phyloP scores from a whole-genome alignment of 2,113 vertebrate species.

The Colossoma macropomum region DNA sequence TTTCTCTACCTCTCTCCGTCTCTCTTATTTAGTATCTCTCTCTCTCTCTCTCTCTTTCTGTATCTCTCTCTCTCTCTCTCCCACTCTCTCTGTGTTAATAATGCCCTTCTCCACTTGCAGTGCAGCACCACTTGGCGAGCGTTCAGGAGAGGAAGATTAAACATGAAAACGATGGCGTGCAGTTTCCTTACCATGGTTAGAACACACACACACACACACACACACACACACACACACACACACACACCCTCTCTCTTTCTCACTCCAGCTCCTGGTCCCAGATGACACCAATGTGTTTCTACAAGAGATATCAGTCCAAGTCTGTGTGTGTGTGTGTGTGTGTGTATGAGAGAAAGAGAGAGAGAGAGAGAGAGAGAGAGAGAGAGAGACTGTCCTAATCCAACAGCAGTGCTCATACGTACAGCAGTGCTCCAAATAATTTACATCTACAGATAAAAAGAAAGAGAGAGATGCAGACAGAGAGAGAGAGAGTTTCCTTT shows the following conservation, averaged over 20 bases:
- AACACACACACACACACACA: slow-evolving; percentile 24
- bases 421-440: no score
- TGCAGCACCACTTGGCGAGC: slow-evolving; percentile 83
- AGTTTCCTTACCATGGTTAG: slow-evolving; percentile 79
- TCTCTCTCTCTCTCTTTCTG: slow-evolving; percentile 40
- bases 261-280: slow-evolving; percentile 63
- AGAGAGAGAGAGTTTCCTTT: no score
- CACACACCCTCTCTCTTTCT: slow-evolving; percentile 54
- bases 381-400: no score
- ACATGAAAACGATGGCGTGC: slow-evolving; percentile 82
- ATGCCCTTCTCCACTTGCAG: slow-evolving; percentile 80
- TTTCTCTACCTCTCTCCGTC: no score
- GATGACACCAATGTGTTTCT: slow-evolving; percentile 82
- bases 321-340: slow-evolving; percentile 58
- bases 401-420: no score
- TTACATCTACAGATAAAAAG: no score
- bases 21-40: background rate
- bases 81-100: slow-evolving; percentile 71
- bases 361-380: background rate
- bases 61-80: slow-evolving; percentile 34
- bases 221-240: slow-evolving; percentile 37
- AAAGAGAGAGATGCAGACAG: no score
- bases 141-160: slow-evolving; percentile 85
- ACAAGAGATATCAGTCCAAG: slow-evolving; percentile 81
- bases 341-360: slow-evolving; percentile 24